Conservation (phyloP, 2,797 vertebrate genomes). For the Chromis chromis region DNA sequence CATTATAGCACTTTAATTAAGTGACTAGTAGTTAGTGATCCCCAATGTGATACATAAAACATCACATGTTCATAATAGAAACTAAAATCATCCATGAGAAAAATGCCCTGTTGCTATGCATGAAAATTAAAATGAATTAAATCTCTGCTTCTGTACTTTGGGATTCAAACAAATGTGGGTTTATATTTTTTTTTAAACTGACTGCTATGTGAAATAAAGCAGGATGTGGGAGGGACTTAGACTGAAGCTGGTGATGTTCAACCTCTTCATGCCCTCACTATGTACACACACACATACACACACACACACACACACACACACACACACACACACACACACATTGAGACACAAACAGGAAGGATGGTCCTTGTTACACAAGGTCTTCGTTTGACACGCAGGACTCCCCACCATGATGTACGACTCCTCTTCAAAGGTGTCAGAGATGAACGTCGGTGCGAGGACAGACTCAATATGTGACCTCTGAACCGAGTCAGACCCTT, state of each 20-base stretch:
- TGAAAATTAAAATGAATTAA: not conserved
- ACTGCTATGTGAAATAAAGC: not conserved
- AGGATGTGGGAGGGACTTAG: conserved; percentile 28
- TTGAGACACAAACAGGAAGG: conserved; percentile 58
- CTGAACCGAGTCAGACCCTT: conserved; percentile 61
- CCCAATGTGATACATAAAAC: too few species aligned
- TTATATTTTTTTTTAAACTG: not conserved
- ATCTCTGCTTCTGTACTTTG: not conserved
- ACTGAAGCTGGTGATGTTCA: conserved; percentile 3
- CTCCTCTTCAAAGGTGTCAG: conserved; percentile 81
- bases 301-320: conserved; percentile 45
- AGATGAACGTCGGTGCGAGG: conserved; percentile 67
- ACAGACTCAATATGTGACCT: conserved; percentile 85
- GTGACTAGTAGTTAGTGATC: too few species aligned
- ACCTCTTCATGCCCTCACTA: not conserved
- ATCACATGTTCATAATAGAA: not conserved
- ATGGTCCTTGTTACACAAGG: conserved; percentile 72
- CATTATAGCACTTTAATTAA: too few species aligned
- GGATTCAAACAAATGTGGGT: not conserved
- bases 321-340: conserved; percentile 49
- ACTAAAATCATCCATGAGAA: not conserved
- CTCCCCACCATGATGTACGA: conserved; percentile 76
- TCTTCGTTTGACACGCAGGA: conserved; percentile 78
- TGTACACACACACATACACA: conserved; percentile 35
- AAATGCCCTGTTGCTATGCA: not conserved